A percentile compares a stretch with the other conserved stretches of the same genome.
phyloP scores from a whole-genome alignment of 23 tunicate species.

The Styela clava region DNA sequence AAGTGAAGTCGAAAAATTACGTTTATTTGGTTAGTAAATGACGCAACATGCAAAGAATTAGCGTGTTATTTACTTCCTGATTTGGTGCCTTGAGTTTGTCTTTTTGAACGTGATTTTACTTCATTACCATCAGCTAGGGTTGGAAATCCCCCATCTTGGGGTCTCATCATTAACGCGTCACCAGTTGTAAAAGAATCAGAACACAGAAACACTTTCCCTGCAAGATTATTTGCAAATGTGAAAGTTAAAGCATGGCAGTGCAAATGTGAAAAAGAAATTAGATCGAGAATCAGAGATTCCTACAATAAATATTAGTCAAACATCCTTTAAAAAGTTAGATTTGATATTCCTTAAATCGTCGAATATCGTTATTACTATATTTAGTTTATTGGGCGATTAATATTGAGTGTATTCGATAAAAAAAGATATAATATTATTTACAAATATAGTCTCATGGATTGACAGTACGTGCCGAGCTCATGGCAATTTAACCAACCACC shows the following conservation, averaged over 20 bases:
- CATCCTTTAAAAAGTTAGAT: too few relatives aligned
- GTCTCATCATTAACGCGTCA: conserved; percentile 39
- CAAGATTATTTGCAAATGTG: not conserved
- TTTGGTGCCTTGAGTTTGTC: not conserved
- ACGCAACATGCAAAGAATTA: not conserved
- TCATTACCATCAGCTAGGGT: not conserved
- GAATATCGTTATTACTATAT: too few relatives aligned
- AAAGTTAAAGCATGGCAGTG: too few relatives aligned
- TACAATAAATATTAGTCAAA: too few relatives aligned
- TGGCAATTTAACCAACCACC: too few relatives aligned
- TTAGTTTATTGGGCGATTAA: too few relatives aligned
- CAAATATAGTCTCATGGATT: too few relatives aligned
- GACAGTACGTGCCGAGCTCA: too few relatives aligned
- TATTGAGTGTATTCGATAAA: too few relatives aligned
- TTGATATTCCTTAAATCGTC: too few relatives aligned
- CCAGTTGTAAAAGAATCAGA: conserved; percentile 41
- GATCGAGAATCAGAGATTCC: not conserved
- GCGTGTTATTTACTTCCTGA: not conserved
- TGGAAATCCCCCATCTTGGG: conserved; percentile 6
- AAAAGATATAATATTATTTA: too few relatives aligned
- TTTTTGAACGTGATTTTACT: not conserved
- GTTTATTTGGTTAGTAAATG: not conserved
- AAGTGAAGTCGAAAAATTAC: not conserved
- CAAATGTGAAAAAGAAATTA: too few relatives aligned
- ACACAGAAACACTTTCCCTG: conserved; percentile 61